Percentiles rank a stretch among this genome's conserved stretches.
Evolutionary conservation across 2,888 invertebrate species (phyloP).

Genomic region (Epinotia bilunana): DNA sequence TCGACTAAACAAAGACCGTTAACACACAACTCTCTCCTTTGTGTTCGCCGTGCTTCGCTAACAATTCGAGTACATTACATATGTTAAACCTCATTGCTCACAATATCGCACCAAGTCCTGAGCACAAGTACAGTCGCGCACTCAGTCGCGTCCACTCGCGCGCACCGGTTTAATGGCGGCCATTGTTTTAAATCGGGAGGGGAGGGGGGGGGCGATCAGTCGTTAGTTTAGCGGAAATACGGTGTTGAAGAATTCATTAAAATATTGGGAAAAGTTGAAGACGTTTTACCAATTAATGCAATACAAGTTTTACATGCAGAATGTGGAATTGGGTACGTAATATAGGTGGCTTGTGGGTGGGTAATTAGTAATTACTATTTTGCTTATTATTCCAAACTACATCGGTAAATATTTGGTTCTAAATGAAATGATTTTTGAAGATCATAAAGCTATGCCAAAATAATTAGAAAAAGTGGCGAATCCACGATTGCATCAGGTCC

Average conservation of each 20-base stretch:
- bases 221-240: conserved; percentile 38
- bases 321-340: not conserved
- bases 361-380: no score
- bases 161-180: conserved; percentile 81
- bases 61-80: conserved; percentile 23
- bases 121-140: conserved; percentile 54
- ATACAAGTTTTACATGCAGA: not conserved
- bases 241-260: conserved; percentile 36
- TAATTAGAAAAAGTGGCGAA: no score
- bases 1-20: conserved; percentile 14
- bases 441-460: no score
- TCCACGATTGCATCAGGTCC: no score
- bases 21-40: conserved; percentile 10
- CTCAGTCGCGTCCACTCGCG: conserved; percentile 67
- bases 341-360: no score
- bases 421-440: no score
- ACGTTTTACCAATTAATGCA: conserved; percentile 13
- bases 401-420: no score
- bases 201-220: conserved; percentile 34
- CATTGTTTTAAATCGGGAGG: conserved; percentile 70
- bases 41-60: conserved; percentile 4
- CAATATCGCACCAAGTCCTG: conserved; percentile 21
- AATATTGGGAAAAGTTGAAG: conserved; percentile 40
- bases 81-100: conserved; percentile 33
- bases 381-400: no score